These are phyloP conservation scores for Montifringilla adamsi DNA, from an alignment of 2,113 vertebrate species.

Conservation along the genomic window DNA sequence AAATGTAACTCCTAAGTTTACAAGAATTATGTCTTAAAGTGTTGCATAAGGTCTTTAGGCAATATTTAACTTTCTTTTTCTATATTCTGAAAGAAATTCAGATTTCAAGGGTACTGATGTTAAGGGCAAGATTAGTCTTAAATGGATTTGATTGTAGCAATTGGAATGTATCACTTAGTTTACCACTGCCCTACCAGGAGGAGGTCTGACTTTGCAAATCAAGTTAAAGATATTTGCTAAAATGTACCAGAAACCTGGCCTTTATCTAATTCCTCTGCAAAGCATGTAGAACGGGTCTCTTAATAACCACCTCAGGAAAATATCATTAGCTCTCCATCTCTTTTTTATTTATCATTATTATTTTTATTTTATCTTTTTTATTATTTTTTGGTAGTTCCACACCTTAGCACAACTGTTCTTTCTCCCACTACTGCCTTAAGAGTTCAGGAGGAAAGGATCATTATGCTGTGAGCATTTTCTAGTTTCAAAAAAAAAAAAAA, in stretches of 20 bases:
- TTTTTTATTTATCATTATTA: background rate
- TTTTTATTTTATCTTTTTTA: background rate
- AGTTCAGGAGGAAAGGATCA: background rate
- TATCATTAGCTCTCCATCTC: background rate
- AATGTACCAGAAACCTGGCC: background rate
- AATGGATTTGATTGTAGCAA: background rate
- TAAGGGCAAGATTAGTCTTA: background rate
- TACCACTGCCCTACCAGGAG: rapidly evolving
- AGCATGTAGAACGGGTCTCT: background rate
- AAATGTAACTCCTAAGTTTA: background rate
- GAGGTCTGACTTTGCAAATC: background rate
- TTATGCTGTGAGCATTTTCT: background rate
- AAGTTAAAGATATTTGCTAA: background rate
- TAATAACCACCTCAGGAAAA: background rate
- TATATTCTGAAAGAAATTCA: background rate
- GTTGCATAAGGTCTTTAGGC: background rate
- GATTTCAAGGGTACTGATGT: background rate
- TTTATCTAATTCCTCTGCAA: background rate
- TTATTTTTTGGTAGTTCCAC: background rate
- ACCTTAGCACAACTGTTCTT: background rate
- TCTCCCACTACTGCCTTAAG: background rate
- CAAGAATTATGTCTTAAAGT: background rate
- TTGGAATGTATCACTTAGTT: background rate
- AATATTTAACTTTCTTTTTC: background rate
- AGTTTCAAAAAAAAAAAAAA: background rate